phyloP scores from a whole-genome alignment of 2,113 vertebrate species.

The Quiscalus mexicanus region DNA sequence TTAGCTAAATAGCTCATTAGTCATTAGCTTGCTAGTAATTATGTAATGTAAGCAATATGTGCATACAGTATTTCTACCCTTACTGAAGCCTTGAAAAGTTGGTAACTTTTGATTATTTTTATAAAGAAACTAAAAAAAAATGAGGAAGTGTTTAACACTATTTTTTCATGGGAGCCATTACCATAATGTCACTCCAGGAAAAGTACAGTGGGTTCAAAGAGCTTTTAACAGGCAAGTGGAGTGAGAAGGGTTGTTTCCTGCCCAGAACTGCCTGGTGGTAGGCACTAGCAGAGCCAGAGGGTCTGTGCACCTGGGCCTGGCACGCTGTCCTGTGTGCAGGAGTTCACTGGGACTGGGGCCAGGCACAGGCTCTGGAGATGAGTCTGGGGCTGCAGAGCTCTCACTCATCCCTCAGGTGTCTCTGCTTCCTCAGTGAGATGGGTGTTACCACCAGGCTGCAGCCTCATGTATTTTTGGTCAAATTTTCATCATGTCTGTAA shows the following conservation, averaged over 20 bases:
- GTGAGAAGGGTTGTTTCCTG: not conserved
- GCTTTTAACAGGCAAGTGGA: not conserved
- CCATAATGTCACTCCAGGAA: not conserved
- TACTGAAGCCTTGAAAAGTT: not conserved
- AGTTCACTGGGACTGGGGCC: not conserved
- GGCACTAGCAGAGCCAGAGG: not conserved
- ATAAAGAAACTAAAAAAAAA: not conserved
- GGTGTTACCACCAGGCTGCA: not conserved
- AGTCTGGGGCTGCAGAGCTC: not conserved
- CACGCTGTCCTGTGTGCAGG: fast-evolving
- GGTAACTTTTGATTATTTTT: not conserved
- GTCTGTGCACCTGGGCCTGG: not conserved
- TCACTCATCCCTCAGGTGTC: not conserved
- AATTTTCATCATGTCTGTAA: not conserved
- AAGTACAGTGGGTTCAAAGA: not conserved
- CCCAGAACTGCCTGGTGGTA: not conserved
- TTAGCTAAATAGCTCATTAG: not conserved
- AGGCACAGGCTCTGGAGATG: not conserved
- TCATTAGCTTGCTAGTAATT: not conserved
- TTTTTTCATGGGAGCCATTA: not conserved
- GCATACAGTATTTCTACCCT: not conserved
- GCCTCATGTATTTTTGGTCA: not conserved
- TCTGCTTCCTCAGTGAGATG: not conserved
- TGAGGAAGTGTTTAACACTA: not conserved
- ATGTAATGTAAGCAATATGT: not conserved